Conservation (phyloP, 1,140 invertebrate genomes). For the Drosophila sproati region DNA sequence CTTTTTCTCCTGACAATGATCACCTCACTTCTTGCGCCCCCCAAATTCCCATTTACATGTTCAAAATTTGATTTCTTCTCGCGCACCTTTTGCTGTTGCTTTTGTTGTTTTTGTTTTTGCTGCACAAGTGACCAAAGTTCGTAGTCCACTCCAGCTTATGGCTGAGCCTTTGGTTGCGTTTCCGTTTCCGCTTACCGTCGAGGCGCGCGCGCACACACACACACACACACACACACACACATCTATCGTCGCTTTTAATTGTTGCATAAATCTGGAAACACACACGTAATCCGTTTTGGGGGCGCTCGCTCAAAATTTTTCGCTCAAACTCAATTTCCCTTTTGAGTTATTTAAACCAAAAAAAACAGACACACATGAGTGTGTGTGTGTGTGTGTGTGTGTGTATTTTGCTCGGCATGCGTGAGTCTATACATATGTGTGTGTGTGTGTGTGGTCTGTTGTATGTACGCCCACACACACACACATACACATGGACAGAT, state of each 20-base stretch:
- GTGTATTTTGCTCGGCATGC: not conserved
- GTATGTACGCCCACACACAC: slow-evolving; percentile 36
- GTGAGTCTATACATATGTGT: too few species aligned
- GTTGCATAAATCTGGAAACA: slow-evolving; percentile 70
- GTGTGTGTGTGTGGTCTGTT: slow-evolving; percentile 23
- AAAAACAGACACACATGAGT: slow-evolving; percentile 36
- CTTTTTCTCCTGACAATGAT: too few species aligned
- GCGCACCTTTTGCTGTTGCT: slow-evolving; percentile 2
- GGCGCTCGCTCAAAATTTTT: slow-evolving; percentile 49
- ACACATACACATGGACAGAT: slow-evolving; percentile 16
- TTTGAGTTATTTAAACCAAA: slow-evolving; percentile 70
- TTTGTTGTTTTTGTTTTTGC: slow-evolving; percentile 21
- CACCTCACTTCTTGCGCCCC: too few species aligned
- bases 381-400: slow-evolving; percentile 29
- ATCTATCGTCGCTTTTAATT: slow-evolving; percentile 66
- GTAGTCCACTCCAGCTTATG: slow-evolving; percentile 24
- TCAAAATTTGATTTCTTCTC: slow-evolving; percentile 23
- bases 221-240: slow-evolving; percentile 3
- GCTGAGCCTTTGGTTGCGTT: slow-evolving; percentile 46
- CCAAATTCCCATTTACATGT: slow-evolving; percentile 16
- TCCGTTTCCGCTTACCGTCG: slow-evolving; percentile 43
- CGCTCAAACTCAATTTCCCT: slow-evolving; percentile 76
- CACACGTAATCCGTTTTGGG: slow-evolving; percentile 23
- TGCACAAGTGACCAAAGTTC: slow-evolving; percentile 29
- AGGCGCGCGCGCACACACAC: slow-evolving; percentile 38